Evolutionary conservation across 2,888 invertebrate species (phyloP), one percentile per base, ranked within the genome.

Genomic region (Eulithis prunata): DNA sequence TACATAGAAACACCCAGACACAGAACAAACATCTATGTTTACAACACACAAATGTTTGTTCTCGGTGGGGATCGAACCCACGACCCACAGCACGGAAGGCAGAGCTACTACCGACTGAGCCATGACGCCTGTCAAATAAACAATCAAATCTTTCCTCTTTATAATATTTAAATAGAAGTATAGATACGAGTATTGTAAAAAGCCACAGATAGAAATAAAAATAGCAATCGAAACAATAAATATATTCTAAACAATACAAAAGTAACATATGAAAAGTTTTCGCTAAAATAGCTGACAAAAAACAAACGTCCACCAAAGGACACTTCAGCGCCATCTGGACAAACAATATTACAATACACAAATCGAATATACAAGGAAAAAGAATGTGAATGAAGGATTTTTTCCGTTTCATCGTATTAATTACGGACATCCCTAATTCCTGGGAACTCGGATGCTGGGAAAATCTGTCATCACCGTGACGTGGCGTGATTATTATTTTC

Each of bases 391-490:
- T 49, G 57, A 62, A 55, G 32, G 54, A 71, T 75, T 73, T 69
- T 75, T 74, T 74, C 73, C 73, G 69, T 71, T 71, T 76, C 73
- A 78, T 80, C 74, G 60, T 58, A 71, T 74, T 79, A 81, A 81
- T 81, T 78, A 82, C 69, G 56, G 56, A 61, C 63, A 69, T 76
- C 71, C 69, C 65, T 70, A 52, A 70, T 71, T 63, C 65, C 57
- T 59, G 61, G 67, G 63, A 70, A 62, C 52, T 49, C 41, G 5
- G 41, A 41, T 32, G 46, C 57, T 71, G 63, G 62, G 65, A 66
- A 51, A 67, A 49, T 52, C 47, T 55, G 62, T 57, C 60, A 49
- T 57, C 61, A 36, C 8, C 13, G 13, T 65, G 57, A 62, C 52
- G 53, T 54, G 12, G n/a, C 52, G 53, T 54, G 12, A 10, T 60